Base-by-base conservation (phyloP, 2,797 vertebrate genomes). In the Gallinago solitaria region DNA sequence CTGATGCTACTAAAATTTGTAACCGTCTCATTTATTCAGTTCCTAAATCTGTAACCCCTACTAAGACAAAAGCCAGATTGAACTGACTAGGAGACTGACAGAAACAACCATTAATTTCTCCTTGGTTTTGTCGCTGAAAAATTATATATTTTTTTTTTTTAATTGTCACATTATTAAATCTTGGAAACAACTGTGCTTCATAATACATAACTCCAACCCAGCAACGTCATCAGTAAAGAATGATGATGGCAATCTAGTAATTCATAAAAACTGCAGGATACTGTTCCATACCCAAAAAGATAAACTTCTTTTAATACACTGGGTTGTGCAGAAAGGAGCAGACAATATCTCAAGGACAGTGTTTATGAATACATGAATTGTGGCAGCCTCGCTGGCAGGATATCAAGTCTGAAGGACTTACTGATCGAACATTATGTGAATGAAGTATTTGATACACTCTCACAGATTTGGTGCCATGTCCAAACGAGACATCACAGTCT, bases 321-420 rank as follows among this genome's bases (percentile, higher is more conserved):
- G 57, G 32, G 18, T 19, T 85, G 41, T 48, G 57, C 84, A 83
- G 81, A 87, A 84, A 61, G 89, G 59, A 89, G 76, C 82, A 97
- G 96, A 94, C 94, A 97, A 94, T 75, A 95, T 93, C 93, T 95
- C 89, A 90, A 81, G 78, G 96, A 61, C 63, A 88, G 15, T 78
- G 61, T 89, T 96, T 96, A 91, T 96, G 94, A 97, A 97, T 91
- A 91, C 93, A 95, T 0, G 27, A 73, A 94, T 83, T 94, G 71
- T 95, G 80, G 80, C 74, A 90, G 87, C 23, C 68, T 83, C 76
- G 78, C 56, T 97, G 96, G 95, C 95, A 97, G 80, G 83, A 84
- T 94, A 94, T 95, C 93, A 95, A 97, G 85, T 94, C 95, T 97
- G 96, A 93, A 95, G 93, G 92, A 94, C 87, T 95, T 48, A 32